Conservation (phyloP, 2,888 invertebrate species). For the Drosophila testacea region DNA sequence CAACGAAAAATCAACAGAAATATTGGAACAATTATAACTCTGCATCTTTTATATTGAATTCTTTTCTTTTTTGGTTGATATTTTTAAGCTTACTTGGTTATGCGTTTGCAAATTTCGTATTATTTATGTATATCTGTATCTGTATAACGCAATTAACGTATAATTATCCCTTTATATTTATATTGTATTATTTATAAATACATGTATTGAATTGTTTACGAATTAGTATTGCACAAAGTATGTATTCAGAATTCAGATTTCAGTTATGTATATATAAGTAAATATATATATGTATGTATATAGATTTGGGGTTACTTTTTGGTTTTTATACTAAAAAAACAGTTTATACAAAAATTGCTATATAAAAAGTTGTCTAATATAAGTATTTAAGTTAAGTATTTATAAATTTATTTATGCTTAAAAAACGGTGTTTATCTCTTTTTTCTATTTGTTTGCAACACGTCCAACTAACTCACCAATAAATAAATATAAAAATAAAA, state of each 20-base stretch:
- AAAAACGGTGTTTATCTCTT: conserved; percentile 24
- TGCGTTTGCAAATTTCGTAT: conserved; percentile 56
- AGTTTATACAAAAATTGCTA: conserved; percentile 80
- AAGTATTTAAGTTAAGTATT: conserved; percentile 51
- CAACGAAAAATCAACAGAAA: conserved; percentile 30
- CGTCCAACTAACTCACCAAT: conserved; percentile 48
- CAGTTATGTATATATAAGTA: conserved; percentile 26
- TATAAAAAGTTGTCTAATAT: conserved; percentile 79
- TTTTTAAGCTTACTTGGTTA: conserved; percentile 69
- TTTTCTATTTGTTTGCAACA: conserved; percentile 41
- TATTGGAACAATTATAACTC: conserved; percentile 25
- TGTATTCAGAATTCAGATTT: conserved; percentile 49
- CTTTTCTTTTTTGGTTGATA: conserved; percentile 33
- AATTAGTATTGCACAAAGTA: conserved; percentile 77
- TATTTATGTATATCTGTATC: conserved; percentile 50
- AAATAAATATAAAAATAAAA: conserved; percentile 31
- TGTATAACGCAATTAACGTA: conserved; percentile 55
- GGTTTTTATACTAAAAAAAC: conserved; percentile 59
- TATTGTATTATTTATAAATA: conserved; percentile 35
- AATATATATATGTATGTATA: conserved; percentile 38
- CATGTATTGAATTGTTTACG: conserved; percentile 54
- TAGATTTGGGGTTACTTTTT: conserved; percentile 49
- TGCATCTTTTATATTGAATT: conserved; percentile 34
- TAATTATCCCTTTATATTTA: conserved; percentile 33
- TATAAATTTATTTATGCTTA: conserved; percentile 32